A percentile compares a stretch with the other conserved stretches of the same genome.
These are phyloP conservation scores for Gallinago undulata DNA, from an alignment of 2,113 vertebrate species.

Conservation along the genomic window DNA sequence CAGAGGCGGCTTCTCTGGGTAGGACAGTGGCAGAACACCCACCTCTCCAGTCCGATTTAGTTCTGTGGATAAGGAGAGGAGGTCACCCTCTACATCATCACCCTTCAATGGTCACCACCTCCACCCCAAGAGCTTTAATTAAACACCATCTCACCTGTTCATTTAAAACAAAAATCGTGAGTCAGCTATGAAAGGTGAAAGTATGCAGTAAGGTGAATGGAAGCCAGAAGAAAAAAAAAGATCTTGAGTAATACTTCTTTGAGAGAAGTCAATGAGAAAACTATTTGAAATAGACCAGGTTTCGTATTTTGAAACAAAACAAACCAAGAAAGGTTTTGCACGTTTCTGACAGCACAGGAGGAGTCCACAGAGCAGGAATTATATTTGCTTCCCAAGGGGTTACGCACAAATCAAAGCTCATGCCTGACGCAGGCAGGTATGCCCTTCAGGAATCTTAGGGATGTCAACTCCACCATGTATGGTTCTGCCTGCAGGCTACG, in stretches of 20 bases:
- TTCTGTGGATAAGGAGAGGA: constrained; percentile 7
- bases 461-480: accelerated
- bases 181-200: constrained; percentile 27
- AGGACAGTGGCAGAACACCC: not conserved
- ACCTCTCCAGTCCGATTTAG: not conserved
- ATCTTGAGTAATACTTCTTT: not conserved
- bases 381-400: not conserved
- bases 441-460: not conserved
- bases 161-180: not conserved
- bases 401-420: not conserved
- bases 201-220: not conserved
- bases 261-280: not conserved
- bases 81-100: constrained; percentile 11
- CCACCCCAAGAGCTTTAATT: constrained; percentile 11
- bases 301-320: not conserved
- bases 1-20: not conserved
- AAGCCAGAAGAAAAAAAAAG: not conserved
- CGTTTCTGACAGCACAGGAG: not conserved
- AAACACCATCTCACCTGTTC: not conserved
- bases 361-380: not conserved
- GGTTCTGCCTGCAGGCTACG: not conserved
- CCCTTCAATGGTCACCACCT: constrained; percentile 14
- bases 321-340: not conserved
- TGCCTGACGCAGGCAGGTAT: accelerated
- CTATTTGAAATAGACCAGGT: not conserved